Percentiles rank a stretch among this genome's conserved stretches.
phyloP scores from a whole-genome alignment of 2,113 vertebrate species.

The Entelurus aequoreus region DNA sequence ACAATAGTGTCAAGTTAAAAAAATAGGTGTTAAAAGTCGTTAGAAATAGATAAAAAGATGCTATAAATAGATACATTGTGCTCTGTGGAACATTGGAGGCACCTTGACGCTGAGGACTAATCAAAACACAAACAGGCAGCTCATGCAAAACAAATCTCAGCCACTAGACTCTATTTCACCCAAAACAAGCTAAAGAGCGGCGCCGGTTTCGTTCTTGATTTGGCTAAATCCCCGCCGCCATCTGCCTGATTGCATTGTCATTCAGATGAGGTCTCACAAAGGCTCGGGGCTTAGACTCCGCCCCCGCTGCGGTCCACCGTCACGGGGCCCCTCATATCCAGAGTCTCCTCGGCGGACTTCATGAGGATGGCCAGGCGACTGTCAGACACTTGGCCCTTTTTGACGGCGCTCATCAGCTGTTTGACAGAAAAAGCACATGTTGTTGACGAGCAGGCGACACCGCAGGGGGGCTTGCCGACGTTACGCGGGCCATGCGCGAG shows the following conservation, averaged over 20 bases:
- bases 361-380: slow-evolving; percentile 91
- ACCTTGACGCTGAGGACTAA: slow-evolving; percentile 20
- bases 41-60: slow-evolving; percentile 14
- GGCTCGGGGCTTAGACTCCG: slow-evolving; percentile 75
- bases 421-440: slow-evolving; percentile 2
- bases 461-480: not conserved
- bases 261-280: slow-evolving; percentile 19
- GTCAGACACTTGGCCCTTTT: slow-evolving; percentile 89
- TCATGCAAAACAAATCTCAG: slow-evolving; percentile 10
- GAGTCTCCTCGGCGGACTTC: slow-evolving; percentile 89
- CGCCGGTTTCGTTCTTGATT: slow-evolving; percentile 22
- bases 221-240: slow-evolving; percentile 7
- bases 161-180: slow-evolving; percentile 26
- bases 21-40: slow-evolving; percentile 6
- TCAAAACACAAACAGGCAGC: not conserved
- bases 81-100: slow-evolving; percentile 31
- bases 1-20: slow-evolving; percentile 10
- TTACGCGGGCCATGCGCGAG: not conserved
- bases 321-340: slow-evolving; percentile 77
- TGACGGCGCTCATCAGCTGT: slow-evolving; percentile 94
- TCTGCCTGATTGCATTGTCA: slow-evolving; percentile 53
- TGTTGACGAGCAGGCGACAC: not conserved
- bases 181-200: slow-evolving; percentile 14
- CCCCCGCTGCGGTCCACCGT: slow-evolving; percentile 92
- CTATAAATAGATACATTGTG: slow-evolving; percentile 23